Percentiles rank a stretch among this genome's conserved stretches.
These are phyloP conservation scores for Pyrgus malvae DNA, from an alignment of 2,888 invertebrate species.

Conservation along the genomic window DNA sequence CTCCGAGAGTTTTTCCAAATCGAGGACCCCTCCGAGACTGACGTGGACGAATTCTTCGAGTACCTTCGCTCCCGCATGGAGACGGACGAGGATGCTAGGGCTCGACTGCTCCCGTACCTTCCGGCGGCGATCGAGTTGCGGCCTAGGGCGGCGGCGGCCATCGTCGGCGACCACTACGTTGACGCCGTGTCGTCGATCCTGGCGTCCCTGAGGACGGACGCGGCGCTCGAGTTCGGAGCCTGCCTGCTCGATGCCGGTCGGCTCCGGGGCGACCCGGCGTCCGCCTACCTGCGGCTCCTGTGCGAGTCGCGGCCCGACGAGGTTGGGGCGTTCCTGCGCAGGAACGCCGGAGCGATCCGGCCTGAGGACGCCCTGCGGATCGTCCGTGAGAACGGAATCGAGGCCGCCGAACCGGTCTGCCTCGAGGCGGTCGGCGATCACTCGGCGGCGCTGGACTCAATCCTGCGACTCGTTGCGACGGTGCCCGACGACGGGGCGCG, in stretches of 20 bases:
- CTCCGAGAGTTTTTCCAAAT: constrained; percentile 57
- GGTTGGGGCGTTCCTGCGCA: constrained; percentile 53
- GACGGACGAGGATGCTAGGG: constrained; percentile 38
- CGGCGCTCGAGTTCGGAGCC: constrained; percentile 52
- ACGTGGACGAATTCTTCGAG: constrained; percentile 65
- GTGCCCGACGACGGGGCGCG: constrained; percentile 35
- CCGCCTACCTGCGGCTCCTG: constrained; percentile 54
- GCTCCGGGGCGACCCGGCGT: constrained; percentile 53
- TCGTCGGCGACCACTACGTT: constrained; percentile 49
- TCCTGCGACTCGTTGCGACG: constrained; percentile 47
- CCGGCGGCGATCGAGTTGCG: constrained; percentile 50
- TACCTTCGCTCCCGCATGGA: constrained; percentile 50
- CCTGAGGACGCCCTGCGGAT: constrained; percentile 66
- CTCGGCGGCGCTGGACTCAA: constrained; percentile 57
- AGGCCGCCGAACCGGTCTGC: constrained; percentile 62
- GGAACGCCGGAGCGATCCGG: constrained; percentile 56
- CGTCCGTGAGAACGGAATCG: constrained; percentile 52
- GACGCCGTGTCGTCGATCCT: constrained; percentile 43
- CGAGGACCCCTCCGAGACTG: constrained; percentile 48
- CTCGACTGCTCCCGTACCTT: constrained; percentile 44
- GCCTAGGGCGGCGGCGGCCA: constrained; percentile 57
- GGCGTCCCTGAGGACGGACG: constrained; percentile 37
- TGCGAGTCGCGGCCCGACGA: constrained; percentile 49
- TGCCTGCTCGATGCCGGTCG: constrained; percentile 51
- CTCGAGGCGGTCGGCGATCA: constrained; percentile 69